Evolutionary conservation across 1,140 invertebrate genomes (phyloP).

Genomic region (Penaeus chinensis): DNA sequence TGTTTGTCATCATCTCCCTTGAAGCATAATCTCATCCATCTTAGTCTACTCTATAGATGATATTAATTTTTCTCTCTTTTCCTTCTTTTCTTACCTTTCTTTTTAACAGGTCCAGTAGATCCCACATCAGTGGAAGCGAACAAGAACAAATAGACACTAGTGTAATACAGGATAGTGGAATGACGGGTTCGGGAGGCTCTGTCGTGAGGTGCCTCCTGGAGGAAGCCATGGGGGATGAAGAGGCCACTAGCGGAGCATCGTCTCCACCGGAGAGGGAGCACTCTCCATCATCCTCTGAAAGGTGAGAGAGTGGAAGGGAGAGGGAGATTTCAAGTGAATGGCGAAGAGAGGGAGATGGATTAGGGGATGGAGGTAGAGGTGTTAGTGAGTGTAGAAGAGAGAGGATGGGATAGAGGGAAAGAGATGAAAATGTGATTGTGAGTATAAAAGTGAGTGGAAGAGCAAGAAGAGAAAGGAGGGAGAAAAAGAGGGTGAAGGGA

Average conservation of each 20-base stretch:
- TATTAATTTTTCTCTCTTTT: neutral
- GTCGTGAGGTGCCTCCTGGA: constrained; percentile 67
- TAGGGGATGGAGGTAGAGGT: no score
- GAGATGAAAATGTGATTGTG: no score
- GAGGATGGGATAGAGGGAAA: no score
- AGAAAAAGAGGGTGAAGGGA: neutral
- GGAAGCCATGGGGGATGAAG: constrained; percentile 68
- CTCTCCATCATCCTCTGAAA: no score
- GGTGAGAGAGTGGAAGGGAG: no score
- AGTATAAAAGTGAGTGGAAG: no score
- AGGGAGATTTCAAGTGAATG: no score
- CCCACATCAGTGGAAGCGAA: neutral
- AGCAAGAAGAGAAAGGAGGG: neutral
- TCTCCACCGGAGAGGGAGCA: constrained; percentile 21
- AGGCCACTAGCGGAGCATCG: constrained; percentile 65
- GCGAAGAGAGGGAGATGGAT: no score
- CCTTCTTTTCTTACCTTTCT: neutral
- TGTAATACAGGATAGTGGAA: constrained; percentile 23
- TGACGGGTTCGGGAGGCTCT: constrained; percentile 7
- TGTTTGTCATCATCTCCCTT: neutral
- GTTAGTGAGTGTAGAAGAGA: no score
- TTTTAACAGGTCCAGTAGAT: neutral
- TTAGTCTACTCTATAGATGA: neutral
- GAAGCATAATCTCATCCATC: no score
- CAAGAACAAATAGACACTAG: neutral